These are phyloP conservation scores for Drosophila willistoni DNA, from an alignment of 1,140 invertebrate species.

Conservation along the genomic window DNA sequence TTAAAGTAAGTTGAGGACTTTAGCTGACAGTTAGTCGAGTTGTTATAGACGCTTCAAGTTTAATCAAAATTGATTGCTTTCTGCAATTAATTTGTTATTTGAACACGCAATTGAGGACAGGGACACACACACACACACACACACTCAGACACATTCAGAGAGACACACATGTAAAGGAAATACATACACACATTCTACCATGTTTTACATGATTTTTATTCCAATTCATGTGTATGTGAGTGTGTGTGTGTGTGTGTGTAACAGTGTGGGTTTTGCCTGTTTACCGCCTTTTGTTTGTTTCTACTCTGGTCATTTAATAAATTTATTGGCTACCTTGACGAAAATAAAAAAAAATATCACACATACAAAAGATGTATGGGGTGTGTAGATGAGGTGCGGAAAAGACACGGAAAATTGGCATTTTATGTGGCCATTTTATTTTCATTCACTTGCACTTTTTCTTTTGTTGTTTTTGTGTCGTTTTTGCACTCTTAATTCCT, in stretches of 20 bases:
- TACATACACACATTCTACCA: constrained; percentile 30
- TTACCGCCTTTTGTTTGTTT: constrained; percentile 57
- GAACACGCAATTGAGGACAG: constrained; percentile 73
- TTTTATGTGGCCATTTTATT: constrained; percentile 21
- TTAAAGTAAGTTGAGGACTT: constrained; percentile 20
- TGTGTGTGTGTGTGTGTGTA: constrained; percentile 26
- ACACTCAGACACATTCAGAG: constrained; percentile 30
- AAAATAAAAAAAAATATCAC: constrained; percentile 43
- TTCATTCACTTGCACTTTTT: constrained; percentile 12
- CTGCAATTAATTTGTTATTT: constrained; percentile 77
- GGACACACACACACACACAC: constrained; percentile 34
- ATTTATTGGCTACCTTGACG: constrained; percentile 67
- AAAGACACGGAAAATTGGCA: constrained; percentile 4
- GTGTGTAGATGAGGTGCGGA: not conserved
- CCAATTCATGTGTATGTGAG: constrained; percentile 23
- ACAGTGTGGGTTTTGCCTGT: constrained; percentile 35
- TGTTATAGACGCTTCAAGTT: constrained; percentile 50
- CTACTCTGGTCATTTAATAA: constrained; percentile 71
- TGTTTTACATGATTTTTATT: constrained; percentile 62
- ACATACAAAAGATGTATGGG: not conserved
- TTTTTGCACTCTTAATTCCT: constrained; percentile 18
- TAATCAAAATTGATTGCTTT: constrained; percentile 79
- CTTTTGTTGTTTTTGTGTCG: too few relatives aligned
- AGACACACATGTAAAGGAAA: constrained; percentile 27
- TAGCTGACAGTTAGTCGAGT: constrained; percentile 32